Percentiles rank a stretch among this genome's conserved stretches.
Evolutionary conservation across 1,140 invertebrate species (phyloP).

Genomic region (Sogatella furcifera): DNA sequence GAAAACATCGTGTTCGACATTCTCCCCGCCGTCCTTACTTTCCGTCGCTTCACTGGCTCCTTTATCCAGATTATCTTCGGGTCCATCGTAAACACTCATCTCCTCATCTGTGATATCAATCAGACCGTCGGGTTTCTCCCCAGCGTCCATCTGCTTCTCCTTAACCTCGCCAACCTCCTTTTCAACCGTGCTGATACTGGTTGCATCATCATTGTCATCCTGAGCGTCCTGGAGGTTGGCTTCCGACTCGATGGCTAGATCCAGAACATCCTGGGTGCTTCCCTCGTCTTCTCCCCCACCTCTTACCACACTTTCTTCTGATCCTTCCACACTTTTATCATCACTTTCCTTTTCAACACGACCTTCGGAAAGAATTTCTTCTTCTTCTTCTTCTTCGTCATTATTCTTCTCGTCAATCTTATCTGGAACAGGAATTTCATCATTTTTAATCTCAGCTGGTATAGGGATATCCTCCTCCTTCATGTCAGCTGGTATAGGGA

Average conservation of each 20-base stretch:
- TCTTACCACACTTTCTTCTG: conserved; percentile 6
- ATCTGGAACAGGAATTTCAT: conserved; percentile 30
- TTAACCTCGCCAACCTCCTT: background rate
- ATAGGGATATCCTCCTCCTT: conserved; percentile 34
- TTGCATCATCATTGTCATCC: background rate
- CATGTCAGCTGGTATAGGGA: conserved; percentile 34
- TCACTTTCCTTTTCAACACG: background rate
- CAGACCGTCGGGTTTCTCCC: conserved; percentile 21
- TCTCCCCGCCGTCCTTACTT: background rate
- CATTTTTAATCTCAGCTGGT: conserved; percentile 31
- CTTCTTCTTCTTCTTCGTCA: conserved; percentile 20
- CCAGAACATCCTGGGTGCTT: conserved; percentile 17
- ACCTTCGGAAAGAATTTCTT: background rate
- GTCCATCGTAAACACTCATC: conserved; percentile 20
- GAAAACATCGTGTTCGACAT: conserved; percentile 7
- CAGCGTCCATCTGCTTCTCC: conserved; percentile 11
- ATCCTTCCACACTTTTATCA: too few relatives aligned
- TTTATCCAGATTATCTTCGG: conserved; percentile 11
- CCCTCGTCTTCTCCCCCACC: conserved; percentile 14
- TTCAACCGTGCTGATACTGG: background rate
- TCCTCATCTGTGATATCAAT: conserved; percentile 24
- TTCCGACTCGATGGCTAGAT: conserved; percentile 15
- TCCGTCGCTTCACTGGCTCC: background rate
- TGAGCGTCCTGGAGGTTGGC: conserved; percentile 10
- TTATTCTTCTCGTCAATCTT: conserved; percentile 26